A percentile compares a stretch with the other conserved stretches of the same genome.
Evolutionary conservation across 1,140 invertebrate species (phyloP).

Genomic region (Orchestia grillus): DNA sequence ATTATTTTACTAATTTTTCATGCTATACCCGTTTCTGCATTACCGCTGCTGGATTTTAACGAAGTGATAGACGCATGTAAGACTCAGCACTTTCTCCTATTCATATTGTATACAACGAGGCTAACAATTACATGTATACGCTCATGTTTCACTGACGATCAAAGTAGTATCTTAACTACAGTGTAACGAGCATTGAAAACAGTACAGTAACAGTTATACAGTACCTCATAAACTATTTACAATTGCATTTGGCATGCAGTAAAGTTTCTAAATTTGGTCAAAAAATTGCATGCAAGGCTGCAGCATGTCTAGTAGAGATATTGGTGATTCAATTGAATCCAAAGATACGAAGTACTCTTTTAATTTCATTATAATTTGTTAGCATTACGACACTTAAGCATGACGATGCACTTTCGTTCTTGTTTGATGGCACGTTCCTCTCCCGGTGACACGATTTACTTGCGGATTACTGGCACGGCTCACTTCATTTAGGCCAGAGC

Average conservation of each 20-base stretch:
- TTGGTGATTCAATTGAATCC: background rate
- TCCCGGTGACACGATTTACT: background rate
- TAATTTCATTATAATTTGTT: background rate
- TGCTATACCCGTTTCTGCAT: no score
- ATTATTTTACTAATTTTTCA: no score
- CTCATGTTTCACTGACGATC: no score
- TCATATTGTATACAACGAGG: no score
- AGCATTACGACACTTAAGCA: background rate
- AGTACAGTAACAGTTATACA: no score
- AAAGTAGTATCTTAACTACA: no score
- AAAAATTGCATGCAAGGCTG: no score
- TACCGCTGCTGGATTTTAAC: no score
- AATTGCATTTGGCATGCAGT: background rate
- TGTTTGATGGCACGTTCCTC: background rate
- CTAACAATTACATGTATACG: no score
- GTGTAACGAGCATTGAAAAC: no score
- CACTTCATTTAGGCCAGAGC: background rate
- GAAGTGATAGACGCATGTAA: no score
- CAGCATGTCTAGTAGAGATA: background rate
- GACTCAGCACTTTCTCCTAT: no score
- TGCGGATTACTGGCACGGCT: background rate
- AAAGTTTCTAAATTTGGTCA: background rate
- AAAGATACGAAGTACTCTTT: background rate
- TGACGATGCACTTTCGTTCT: background rate
- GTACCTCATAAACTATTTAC: background rate